phyloP scores from a whole-genome alignment of 2,888 invertebrate genomes.

The Drosophila eohydei region DNA sequence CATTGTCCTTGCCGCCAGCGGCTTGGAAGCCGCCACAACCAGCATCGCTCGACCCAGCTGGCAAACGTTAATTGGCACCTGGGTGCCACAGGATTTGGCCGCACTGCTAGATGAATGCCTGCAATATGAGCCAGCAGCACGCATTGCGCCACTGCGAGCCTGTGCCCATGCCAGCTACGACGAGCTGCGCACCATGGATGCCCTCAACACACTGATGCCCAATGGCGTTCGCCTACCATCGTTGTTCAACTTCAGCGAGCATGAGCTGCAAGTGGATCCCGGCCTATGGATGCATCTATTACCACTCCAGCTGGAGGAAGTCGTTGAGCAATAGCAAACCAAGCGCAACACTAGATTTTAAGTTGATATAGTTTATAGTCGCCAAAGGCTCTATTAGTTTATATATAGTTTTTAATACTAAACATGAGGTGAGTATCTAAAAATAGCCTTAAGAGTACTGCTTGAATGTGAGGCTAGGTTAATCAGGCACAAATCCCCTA shows the following conservation, averaged over 20 bases:
- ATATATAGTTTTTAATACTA: background rate
- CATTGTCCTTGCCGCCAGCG: slow-evolving; percentile 3
- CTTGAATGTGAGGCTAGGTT: background rate
- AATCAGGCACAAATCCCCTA: too few species aligned
- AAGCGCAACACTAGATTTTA: slow-evolving; percentile 3
- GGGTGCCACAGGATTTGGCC: slow-evolving; percentile 95
- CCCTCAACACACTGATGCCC: slow-evolving; percentile 94
- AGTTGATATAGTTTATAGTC: background rate
- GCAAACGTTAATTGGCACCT: slow-evolving; percentile 97
- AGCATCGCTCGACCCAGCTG: slow-evolving; percentile 99
- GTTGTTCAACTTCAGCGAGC: slow-evolving; percentile 97
- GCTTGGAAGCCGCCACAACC: slow-evolving; percentile 41
- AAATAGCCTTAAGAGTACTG: background rate
- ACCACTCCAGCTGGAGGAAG: slow-evolving; percentile 30
- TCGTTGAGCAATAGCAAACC: background rate
- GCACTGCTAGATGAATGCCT: slow-evolving; percentile 94
- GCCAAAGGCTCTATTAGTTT: background rate
- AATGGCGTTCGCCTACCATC: slow-evolving; percentile 96
- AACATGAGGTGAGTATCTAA: slow-evolving; percentile 3
- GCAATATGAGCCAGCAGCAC: slow-evolving; percentile 97
- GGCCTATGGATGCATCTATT: slow-evolving; percentile 62
- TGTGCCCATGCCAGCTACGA: slow-evolving; percentile 99
- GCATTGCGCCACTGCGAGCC: slow-evolving; percentile 97
- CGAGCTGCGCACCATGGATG: slow-evolving; percentile 93
- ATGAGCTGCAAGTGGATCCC: slow-evolving; percentile 85